phyloP scores from a whole-genome alignment of 2,797 vertebrate species.

The Trichosurus vulpecula region DNA sequence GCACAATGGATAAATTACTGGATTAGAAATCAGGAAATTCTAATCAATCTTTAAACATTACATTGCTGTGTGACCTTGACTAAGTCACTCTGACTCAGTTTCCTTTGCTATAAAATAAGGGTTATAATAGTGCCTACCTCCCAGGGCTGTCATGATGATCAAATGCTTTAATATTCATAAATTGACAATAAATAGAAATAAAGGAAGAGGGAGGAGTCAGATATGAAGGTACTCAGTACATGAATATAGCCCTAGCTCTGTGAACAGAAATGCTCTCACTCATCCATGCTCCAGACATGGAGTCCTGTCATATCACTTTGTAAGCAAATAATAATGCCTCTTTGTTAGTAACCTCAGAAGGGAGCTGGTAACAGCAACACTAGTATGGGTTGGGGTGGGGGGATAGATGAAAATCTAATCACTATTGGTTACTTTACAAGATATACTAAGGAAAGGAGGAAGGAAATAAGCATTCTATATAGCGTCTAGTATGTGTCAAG shows the following conservation, averaged over 20 bases:
- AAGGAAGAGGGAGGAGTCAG: neutral
- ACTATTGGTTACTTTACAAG: slow-evolving; percentile 8
- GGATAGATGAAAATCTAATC: slow-evolving; percentile 11
- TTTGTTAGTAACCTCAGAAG: neutral
- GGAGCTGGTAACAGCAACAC: neutral
- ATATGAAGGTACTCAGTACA: neutral
- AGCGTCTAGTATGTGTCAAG: neutral
- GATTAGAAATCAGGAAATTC: neutral
- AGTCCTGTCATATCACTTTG: neutral
- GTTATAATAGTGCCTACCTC: neutral
- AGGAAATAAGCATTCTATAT: neutral
- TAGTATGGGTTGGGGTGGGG: neutral
- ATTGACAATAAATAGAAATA: neutral
- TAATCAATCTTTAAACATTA: neutral
- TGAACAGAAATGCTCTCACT: neutral
- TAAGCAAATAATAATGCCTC: neutral
- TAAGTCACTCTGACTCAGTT: neutral
- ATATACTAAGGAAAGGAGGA: neutral
- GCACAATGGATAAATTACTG: neutral
- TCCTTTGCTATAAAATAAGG: neutral
- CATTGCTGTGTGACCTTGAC: neutral
- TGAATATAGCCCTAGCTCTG: neutral
- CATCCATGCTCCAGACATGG: neutral
- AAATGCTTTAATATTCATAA: neutral
- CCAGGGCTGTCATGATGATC: neutral